Evolutionary conservation across 2,888 invertebrate species (phyloP).

Genomic region (Pollenia labialis): DNA sequence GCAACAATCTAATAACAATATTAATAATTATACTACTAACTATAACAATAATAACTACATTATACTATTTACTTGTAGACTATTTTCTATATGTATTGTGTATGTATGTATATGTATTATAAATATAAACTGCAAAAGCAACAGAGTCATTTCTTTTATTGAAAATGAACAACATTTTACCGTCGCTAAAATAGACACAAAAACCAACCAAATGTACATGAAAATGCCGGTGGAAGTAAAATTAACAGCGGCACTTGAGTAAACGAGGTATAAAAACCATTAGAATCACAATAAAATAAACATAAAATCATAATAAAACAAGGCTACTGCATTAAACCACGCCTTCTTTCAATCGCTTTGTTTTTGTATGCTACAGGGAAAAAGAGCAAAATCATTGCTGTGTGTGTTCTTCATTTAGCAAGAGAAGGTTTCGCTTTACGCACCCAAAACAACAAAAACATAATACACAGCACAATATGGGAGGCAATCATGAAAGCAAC

Average conservation of each 20-base stretch:
- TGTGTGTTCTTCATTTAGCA: background rate
- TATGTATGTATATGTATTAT: no score
- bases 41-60: constrained; percentile 77
- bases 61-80: constrained; percentile 19
- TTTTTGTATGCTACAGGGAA: constrained; percentile 9
- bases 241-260: constrained; percentile 67
- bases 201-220: constrained; percentile 12
- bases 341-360: constrained; percentile 43
- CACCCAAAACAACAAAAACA: background rate
- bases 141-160: constrained; percentile 47
- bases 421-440: background rate
- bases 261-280: constrained; percentile 69
- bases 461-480: constrained; percentile 19
- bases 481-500: constrained; percentile 38
- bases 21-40: constrained; percentile 81
- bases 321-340: constrained; percentile 64
- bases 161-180: constrained; percentile 61
- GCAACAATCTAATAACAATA: constrained; percentile 83
- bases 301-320: constrained; percentile 65
- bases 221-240: constrained; percentile 6
- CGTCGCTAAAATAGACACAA: constrained; percentile 68
- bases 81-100: background rate
- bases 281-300: constrained; percentile 69
- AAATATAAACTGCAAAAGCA: background rate
- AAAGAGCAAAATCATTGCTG: constrained; percentile 7